Conservation (phyloP, 92 coral and sea anemone species). For the Muricea muricata region DNA sequence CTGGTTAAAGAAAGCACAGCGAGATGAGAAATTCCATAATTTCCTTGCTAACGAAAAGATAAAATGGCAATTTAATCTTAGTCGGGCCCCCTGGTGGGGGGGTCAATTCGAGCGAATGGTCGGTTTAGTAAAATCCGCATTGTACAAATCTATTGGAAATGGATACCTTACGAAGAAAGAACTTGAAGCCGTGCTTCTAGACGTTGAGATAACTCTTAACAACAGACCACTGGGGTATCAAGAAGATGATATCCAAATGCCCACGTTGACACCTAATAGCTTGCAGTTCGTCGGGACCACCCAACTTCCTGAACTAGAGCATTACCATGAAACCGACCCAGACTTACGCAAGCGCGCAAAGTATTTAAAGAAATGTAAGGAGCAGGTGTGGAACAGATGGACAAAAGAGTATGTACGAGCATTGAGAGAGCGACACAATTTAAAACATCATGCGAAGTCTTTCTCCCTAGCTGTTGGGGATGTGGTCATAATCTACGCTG, state of each 20-base stretch:
- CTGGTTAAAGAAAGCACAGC: slow-evolving; percentile 7
- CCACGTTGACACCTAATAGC: too few species aligned
- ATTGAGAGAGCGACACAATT: too few species aligned
- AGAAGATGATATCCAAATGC: too few species aligned
- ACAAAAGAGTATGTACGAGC: too few species aligned
- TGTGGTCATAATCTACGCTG: slow-evolving; percentile 46
- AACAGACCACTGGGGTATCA: slow-evolving; percentile 51
- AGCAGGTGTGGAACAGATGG: too few species aligned
- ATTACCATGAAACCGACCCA: too few species aligned
- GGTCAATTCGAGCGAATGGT: slow-evolving; percentile 61
- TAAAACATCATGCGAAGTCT: too few species aligned
- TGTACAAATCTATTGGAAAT: slow-evolving; percentile 57
- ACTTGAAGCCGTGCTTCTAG: slow-evolving; percentile 43
- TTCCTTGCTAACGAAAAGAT: slow-evolving; percentile 27
- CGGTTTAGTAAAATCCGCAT: slow-evolving; percentile 46
- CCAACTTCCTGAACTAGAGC: too few species aligned
- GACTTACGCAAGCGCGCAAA: too few species aligned
- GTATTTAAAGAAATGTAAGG: too few species aligned
- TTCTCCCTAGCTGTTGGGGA: too few species aligned
- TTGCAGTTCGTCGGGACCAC: too few species aligned
- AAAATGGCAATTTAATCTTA: slow-evolving; percentile 61
- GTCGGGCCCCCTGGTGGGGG: slow-evolving; percentile 74
- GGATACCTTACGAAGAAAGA: slow-evolving; percentile 56
- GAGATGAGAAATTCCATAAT: slow-evolving; percentile 12
- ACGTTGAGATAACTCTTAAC: slow-evolving; percentile 59